phyloP scores from a whole-genome alignment of 1,140 invertebrate genomes.

The Acromyrmex echinatior region DNA sequence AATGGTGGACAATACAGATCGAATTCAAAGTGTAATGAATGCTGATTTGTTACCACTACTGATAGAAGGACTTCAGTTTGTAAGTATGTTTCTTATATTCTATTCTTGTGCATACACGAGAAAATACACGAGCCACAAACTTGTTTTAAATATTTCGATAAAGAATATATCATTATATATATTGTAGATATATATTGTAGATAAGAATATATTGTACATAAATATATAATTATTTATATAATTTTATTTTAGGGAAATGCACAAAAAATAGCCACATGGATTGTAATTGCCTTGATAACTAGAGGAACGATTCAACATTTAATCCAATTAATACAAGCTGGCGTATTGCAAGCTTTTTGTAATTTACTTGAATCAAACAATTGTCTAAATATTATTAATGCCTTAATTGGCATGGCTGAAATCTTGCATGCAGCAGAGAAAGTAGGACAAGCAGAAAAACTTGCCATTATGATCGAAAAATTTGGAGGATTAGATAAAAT shows the following conservation, averaged over 20 bases:
- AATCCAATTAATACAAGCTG: constrained; percentile 88
- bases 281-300: constrained; percentile 93
- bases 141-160: background rate
- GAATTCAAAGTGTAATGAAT: constrained; percentile 93
- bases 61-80: constrained; percentile 89
- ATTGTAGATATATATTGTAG: background rate
- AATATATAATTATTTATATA: background rate
- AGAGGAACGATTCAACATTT: constrained; percentile 91
- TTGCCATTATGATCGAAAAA: constrained; percentile 89
- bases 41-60: constrained; percentile 90
- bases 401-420: constrained; percentile 90
- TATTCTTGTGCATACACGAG: constrained; percentile 88
- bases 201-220: background rate
- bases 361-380: constrained; percentile 88
- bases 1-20: constrained; percentile 91
- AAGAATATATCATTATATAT: no score
- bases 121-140: constrained; percentile 85
- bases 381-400: constrained; percentile 86
- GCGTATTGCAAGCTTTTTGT: constrained; percentile 86
- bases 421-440: constrained; percentile 88
- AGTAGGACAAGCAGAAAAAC: constrained; percentile 85
- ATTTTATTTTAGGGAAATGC: constrained; percentile 89
- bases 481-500: constrained; percentile 92
- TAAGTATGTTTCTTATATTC: constrained; percentile 79
- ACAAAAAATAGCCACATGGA: constrained; percentile 94